Evolutionary conservation across 2,113 vertebrate species (phyloP).

Genomic region (Zapornia atra): DNA sequence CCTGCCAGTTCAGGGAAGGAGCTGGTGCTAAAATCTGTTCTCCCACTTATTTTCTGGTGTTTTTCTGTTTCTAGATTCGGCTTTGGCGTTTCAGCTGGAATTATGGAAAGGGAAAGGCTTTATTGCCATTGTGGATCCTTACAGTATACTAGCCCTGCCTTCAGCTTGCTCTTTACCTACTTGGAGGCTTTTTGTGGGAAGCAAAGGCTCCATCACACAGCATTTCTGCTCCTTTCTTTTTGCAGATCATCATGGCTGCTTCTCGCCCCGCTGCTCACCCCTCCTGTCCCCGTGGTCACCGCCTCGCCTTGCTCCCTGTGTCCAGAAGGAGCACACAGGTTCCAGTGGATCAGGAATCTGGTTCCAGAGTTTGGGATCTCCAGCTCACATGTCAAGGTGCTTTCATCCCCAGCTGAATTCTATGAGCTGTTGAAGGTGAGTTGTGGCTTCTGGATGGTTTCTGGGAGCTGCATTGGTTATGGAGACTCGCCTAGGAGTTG

Average conservation of each 20-base stretch:
- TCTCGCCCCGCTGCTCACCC: conserved; percentile 86
- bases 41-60: neutral
- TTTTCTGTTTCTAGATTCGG: neutral
- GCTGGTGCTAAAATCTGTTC: neutral
- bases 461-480: neutral
- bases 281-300: conserved; percentile 74
- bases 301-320: conserved; percentile 76
- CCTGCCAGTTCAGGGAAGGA: neutral
- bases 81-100: neutral
- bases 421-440: conserved; percentile 93
- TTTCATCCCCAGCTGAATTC: conserved; percentile 89
- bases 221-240: neutral
- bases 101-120: neutral
- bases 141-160: neutral
- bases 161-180: neutral
- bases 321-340: conserved; percentile 78
- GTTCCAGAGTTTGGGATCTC: conserved; percentile 91
- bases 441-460: neutral
- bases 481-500: neutral
- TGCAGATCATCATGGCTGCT: conserved; percentile 91
- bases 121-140: neutral
- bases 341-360: conserved; percentile 91
- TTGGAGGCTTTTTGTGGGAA: neutral
- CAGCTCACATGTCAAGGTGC: conserved; percentile 83
- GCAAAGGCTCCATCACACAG: neutral